Conservation (phyloP, 23 tunicate species). For the Halocynthia roretzi region DNA sequence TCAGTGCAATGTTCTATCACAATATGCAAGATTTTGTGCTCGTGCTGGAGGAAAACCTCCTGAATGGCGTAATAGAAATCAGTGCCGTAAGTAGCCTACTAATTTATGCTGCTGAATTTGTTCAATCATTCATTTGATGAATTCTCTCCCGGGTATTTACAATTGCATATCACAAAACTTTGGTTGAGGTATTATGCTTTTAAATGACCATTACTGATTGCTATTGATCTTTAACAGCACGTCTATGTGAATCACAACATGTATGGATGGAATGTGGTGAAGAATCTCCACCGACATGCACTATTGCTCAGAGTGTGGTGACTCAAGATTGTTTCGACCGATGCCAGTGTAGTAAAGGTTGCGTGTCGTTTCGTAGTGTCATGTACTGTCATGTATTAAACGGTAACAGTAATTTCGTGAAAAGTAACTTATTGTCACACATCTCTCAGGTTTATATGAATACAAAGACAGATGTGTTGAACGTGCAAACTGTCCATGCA, state of each 20-base stretch:
- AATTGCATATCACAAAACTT: too few species aligned
- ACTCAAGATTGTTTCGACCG: conserved; percentile 47
- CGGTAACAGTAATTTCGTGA: background rate
- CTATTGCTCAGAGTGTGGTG: conserved; percentile 22
- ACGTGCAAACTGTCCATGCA: conserved; percentile 50
- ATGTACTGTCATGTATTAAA: conserved; percentile 1
- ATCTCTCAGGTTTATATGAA: conserved; percentile 26
- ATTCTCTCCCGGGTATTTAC: too few species aligned
- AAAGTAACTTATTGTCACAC: background rate
- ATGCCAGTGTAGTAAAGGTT: conserved; percentile 48
- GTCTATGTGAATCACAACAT: conserved; percentile 27
- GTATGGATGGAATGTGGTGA: conserved; percentile 58
- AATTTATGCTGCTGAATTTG: background rate
- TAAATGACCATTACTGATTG: too few species aligned
- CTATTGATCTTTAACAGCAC: background rate
- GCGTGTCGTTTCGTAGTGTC: background rate
- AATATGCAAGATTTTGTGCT: conserved; percentile 46
- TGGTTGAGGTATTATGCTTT: too few species aligned
- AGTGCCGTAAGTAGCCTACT: conserved; percentile 42
- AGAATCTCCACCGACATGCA: conserved; percentile 49
- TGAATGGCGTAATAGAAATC: conserved; percentile 32
- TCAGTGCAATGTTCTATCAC: conserved; percentile 33
- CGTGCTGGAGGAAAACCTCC: conserved; percentile 33
- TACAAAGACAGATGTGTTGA: conserved; percentile 18
- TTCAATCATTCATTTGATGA: too few species aligned